Evolutionary conservation across 2,113 vertebrate genomes (phyloP).

Genomic region (Rostratula benghalensis): DNA sequence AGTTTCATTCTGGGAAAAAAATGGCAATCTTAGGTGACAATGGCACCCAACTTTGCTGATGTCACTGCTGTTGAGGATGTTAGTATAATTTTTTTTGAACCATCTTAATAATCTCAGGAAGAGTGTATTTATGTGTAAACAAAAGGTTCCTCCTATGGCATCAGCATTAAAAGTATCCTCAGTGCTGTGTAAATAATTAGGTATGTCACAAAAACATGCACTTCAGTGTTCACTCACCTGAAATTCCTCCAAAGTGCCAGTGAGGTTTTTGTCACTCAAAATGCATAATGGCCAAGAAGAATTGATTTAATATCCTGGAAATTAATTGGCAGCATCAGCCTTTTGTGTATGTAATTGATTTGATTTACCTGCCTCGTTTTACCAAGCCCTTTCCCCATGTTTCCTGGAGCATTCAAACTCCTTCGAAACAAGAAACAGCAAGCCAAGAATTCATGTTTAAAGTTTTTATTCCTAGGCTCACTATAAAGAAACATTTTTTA

Average conservation of each 20-base stretch:
- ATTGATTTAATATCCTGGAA: neutral
- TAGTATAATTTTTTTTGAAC: neutral
- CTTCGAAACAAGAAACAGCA: neutral
- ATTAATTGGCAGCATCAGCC: neutral
- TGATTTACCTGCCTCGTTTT: neutral
- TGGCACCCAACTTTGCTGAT: neutral
- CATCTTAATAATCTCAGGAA: neutral
- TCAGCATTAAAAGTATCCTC: neutral
- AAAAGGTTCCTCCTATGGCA: neutral
- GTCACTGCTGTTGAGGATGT: neutral
- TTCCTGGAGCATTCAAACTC: neutral
- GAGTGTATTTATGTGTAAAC: neutral
- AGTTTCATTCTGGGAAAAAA: neutral
- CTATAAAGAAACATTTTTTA: neutral
- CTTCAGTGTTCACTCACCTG: neutral
- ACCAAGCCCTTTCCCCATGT: neutral
- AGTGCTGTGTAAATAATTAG: neutral
- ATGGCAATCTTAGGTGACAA: neutral
- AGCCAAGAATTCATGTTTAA: neutral
- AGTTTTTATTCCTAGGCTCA: neutral
- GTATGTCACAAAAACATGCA: neutral
- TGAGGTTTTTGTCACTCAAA: neutral
- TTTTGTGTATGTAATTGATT: neutral
- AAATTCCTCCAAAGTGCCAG: neutral
- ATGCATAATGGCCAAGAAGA: neutral